Evolutionary conservation across 2,797 vertebrate genomes (phyloP), one percentile per base, ranked within the genome.

Genomic region (Hypotaenidia philippensis): DNA sequence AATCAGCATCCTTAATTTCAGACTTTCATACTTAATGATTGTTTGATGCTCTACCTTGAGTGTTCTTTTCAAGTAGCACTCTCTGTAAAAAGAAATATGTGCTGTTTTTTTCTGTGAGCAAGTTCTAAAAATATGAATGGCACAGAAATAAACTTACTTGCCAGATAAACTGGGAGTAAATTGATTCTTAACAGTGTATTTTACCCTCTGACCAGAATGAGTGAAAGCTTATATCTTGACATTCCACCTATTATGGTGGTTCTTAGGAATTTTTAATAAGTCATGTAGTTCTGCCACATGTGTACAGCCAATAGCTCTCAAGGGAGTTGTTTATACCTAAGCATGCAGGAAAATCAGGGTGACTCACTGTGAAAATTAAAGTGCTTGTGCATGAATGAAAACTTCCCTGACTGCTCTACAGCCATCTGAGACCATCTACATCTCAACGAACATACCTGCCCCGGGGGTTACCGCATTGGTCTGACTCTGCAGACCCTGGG

Each of bases 401-500:
- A 23, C 11, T 32, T 68, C 31, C 9, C 0, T 78, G 79, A 11
- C 40, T 70, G 0, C 53, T 59, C 57, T 31, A 3, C 11, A 76
- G 74, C 31, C 21, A 1, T 13, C 29, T 4, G 57, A 52, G 56
- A 72, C n/a, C 8, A 53, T 60, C 65, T 36, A 27, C 26, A 9
- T 26, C 14, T 27, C 71, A 49, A 26, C 11, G 76, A 80, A 22
- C 9, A 2, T 0, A 0, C 21, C 16, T 63, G 0, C 17, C 13
- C 18, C 18, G 1, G 75, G 49, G 52, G 44, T 65, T n/a, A 3
- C 23, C 4, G 0, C 1, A 0, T 0, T 15, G 40, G 74, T 32
- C 63, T 8, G 3, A 19, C 65, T 0, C 0, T 19, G 69, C 75
- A 71, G 45, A 25, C 11, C 38, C 3, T 1, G 0, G 34, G 26